Evolutionary conservation across 2,888 invertebrate genomes (phyloP), one percentile per base, ranked within the genome.

Genomic region (Asteroscopus sphinx): DNA sequence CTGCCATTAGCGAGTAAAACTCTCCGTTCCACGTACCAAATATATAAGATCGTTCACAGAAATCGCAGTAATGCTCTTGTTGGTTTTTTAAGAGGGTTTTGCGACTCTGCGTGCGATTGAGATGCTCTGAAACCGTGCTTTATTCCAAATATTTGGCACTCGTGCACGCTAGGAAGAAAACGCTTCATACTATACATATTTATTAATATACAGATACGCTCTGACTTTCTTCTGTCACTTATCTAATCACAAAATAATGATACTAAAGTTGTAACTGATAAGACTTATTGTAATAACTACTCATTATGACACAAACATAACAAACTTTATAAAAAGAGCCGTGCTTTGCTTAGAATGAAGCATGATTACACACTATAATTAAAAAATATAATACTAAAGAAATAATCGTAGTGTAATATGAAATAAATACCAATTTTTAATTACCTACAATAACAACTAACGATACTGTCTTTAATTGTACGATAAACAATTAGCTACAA

Each of bases 151-250:
- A 80, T 81, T 69, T 80, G 73, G 80, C 88, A 90, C 88, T 81
- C 80, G 82, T 83, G 88, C 91, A 90, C 87, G 87, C 86, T 85
- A 85, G 73, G 79, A 82, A 68, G 72, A 53, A 61, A 64, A 72
- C 52, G 72, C 73, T 71, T 63, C 41, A 56, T 56, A 62, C 46
- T 49, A 52, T 56, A 44, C 35, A 41, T 56, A 67, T 49, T 35
- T 57, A 62, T 42, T 67, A 71, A 55, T 55, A 69, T 61, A 58
- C 71, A 76, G 76, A 77, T 74, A 72, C 64, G 71, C 75, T 75
- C 73, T 68, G 68, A 73, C 69, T 66, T 66, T 77, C 58, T 63
- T 75, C 64, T 67, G 61, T 66, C 73, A 78, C 73, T 48, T 66
- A 56, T 62, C 62, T 60, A 71, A 58, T 64, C 64, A 72, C 49